Base-by-base conservation (phyloP, 1,140 invertebrate genomes). In the Orchestia grillus region DNA sequence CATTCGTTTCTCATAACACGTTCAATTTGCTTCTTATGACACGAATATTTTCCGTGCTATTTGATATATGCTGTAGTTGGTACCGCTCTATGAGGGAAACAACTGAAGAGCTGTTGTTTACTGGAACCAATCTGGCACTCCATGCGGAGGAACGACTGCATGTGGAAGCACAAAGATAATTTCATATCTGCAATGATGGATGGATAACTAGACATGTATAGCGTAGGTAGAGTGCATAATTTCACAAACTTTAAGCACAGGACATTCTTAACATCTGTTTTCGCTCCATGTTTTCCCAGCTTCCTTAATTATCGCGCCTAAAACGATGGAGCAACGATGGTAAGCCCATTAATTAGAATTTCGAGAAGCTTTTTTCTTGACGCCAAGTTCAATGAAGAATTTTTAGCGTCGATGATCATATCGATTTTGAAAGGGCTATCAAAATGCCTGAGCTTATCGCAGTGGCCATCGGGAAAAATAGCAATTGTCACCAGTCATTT, bases 381-480 rank as follows among this genome's bases (percentile, higher is more conserved):
- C 62, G 36, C 62, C 62, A 77, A 77, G 62, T 19, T 77, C 62
- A 77, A 77, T 77, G 62, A 77, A 77, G 62, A 36, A 77, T 77
- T 77, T 77, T 77, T 77, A 77, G 62, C 62, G 1, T 28, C 62
- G 62, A 77, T 77, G 62, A 77, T 77, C 11, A 77, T 15, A 77
- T 77, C 62, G 62, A 77, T 77, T 77, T 77, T 77, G 62, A 77
- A 77, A 77, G 62, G 62, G 62, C 28, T 28, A 77, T 77, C 28
- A 77, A 77, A 77, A 77, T 77, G 28, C 62, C 62, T 77, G 62
- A 77, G 62, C 62, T 15, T 77, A 77, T 77, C 62, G 62, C 88
- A 11, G 88, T 36, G 15, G 88, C 41, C 88, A 90, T 90, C 88
- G n/a, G n/a, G 42, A 90, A 90, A 90, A 90, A 90, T 90, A 90